These are phyloP conservation scores for Heliconius congener DNA, from an alignment of 1,140 invertebrate species.

Conservation along the genomic window DNA sequence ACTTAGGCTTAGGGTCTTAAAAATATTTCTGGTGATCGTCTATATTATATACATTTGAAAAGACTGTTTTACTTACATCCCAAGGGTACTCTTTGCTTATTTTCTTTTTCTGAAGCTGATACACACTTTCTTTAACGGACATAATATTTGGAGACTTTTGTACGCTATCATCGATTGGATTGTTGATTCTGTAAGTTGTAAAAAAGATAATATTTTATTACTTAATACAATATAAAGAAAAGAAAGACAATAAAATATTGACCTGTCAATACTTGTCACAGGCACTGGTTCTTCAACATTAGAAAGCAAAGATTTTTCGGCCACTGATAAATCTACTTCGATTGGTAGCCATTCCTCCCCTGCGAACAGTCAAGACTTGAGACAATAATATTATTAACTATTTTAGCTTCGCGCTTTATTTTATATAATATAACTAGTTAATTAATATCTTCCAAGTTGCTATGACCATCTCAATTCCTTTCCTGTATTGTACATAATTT, in stretches of 20 bases:
- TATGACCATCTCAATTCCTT: too few species aligned
- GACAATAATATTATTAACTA: too few species aligned
- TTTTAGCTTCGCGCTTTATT: too few species aligned
- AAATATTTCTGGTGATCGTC: too few species aligned
- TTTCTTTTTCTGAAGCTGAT: slow-evolving; percentile 65
- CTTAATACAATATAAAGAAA: background rate
- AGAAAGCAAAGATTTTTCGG: slow-evolving; percentile 86
- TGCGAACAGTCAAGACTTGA: slow-evolving; percentile 22
- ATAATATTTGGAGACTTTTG: slow-evolving; percentile 48
- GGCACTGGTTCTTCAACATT: slow-evolving; percentile 87
- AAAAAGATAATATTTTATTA: background rate
- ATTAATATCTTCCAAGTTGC: too few species aligned
- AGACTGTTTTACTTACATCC: slow-evolving; percentile 58
- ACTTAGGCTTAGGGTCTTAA: too few species aligned
- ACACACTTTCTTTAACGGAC: slow-evolving; percentile 65
- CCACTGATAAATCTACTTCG: slow-evolving; percentile 43
- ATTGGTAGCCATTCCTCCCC: slow-evolving; percentile 60
- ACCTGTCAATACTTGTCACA: slow-evolving; percentile 56
- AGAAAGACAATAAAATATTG: background rate
- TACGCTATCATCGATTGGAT: slow-evolving; percentile 50
- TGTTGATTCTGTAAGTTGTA: slow-evolving; percentile 50
- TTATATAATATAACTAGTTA: too few species aligned
- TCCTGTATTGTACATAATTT: too few species aligned
- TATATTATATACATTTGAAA: background rate
- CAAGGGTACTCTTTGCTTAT: slow-evolving; percentile 65